Conservation (phyloP, 2,113 vertebrate species). For the Platycercus adscitus region DNA sequence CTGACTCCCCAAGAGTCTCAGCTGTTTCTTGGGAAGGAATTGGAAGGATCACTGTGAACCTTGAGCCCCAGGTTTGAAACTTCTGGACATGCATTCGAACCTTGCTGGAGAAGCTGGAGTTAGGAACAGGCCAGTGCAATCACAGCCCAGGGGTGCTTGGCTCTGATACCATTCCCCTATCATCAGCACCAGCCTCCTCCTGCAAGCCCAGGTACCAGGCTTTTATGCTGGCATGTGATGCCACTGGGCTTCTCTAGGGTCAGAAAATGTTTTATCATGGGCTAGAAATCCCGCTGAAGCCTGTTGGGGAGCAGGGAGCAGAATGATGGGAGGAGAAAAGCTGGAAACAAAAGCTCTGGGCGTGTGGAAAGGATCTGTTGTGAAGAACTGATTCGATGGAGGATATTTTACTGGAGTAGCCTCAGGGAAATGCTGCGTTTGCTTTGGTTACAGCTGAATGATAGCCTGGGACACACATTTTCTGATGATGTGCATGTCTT, state of each 20-base stretch:
- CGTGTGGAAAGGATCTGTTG: not conserved
- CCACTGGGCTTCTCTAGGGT: not conserved
- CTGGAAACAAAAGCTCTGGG: not conserved
- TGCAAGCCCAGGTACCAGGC: not conserved
- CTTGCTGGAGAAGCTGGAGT: not conserved
- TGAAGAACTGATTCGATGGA: not conserved
- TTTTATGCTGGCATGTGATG: rapidly evolving
- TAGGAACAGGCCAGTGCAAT: rapidly evolving
- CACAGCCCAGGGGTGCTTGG: not conserved
- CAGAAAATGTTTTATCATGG: not conserved
- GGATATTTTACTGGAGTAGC: not conserved
- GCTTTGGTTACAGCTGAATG: not conserved
- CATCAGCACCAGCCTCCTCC: not conserved
- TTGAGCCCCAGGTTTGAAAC: not conserved
- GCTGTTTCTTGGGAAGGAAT: not conserved
- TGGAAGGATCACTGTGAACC: not conserved
- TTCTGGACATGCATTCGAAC: not conserved
- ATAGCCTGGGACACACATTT: not conserved
- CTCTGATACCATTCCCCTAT: not conserved
- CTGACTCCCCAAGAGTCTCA: not conserved
- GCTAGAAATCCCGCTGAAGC: not conserved
- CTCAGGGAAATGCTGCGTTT: not conserved
- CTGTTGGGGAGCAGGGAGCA: rapidly evolving
- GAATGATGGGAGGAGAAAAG: not conserved
- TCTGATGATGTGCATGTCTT: not conserved